These are phyloP conservation scores for Mobula birostris DNA, from an alignment of 2,113 vertebrate genomes.

Conservation along the genomic window DNA sequence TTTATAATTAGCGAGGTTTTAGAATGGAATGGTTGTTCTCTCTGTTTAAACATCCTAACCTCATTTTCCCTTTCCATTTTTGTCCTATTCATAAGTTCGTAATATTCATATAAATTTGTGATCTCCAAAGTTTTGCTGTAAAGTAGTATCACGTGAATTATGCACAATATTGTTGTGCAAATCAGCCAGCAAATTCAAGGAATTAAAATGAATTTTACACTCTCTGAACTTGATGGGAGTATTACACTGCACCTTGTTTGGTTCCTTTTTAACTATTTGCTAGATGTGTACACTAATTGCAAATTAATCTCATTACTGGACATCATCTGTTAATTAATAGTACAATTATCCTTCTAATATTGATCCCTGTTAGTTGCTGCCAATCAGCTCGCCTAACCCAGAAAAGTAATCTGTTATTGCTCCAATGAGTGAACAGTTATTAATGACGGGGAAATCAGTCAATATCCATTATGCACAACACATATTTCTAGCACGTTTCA, in stretches of 20 bases:
- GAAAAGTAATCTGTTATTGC: not conserved
- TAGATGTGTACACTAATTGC: not conserved
- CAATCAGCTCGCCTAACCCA: not conserved
- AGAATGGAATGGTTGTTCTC: not conserved
- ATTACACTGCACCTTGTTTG: not conserved
- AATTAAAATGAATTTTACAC: not conserved
- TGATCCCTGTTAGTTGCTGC: not conserved
- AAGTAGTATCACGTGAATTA: not conserved
- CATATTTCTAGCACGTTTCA: not conserved
- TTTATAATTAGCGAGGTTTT: not conserved
- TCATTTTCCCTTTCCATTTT: not conserved
- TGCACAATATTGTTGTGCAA: not conserved
- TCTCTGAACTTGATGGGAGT: not conserved
- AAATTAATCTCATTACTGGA: not conserved
- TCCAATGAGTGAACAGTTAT: not conserved
- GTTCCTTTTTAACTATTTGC: not conserved
- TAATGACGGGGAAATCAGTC: not conserved
- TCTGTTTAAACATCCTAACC: not conserved
- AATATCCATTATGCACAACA: not conserved
- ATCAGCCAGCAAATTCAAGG: not conserved
- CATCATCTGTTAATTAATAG: not conserved
- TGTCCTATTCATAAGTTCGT: not conserved
- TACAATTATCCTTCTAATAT: not conserved
- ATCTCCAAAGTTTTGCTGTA: not conserved
- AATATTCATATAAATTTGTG: not conserved